These are phyloP conservation scores for Callipepla squamata DNA, from an alignment of 2,113 vertebrate species.

Conservation along the genomic window DNA sequence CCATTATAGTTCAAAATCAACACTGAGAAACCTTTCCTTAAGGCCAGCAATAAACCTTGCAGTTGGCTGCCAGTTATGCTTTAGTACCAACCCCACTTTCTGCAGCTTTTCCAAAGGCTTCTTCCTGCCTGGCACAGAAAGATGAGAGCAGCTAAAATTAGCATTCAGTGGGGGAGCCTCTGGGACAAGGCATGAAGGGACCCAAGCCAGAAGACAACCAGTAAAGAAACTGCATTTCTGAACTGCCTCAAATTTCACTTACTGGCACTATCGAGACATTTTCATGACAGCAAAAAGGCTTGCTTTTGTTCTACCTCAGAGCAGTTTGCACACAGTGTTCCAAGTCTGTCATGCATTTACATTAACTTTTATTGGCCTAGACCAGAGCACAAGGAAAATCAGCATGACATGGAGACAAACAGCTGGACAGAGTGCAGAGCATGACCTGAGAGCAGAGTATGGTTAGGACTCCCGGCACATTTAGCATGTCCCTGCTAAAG, in stretches of 20 bases:
- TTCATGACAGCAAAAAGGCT: fast-evolving
- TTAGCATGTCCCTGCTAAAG: background rate
- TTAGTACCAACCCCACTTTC: background rate
- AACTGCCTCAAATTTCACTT: background rate
- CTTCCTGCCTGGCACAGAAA: background rate
- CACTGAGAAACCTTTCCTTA: background rate
- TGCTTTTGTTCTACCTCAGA: background rate
- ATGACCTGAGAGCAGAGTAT: background rate
- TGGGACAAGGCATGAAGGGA: background rate
- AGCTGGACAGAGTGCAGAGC: background rate
- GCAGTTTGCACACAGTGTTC: fast-evolving
- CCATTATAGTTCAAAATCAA: background rate
- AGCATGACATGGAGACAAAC: fast-evolving
- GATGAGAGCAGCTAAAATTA: fast-evolving
- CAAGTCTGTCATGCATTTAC: background rate
- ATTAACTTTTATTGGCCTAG: background rate
- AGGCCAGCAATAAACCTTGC: background rate
- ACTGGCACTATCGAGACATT: fast-evolving
- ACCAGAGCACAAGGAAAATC: background rate
- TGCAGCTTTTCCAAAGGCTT: background rate
- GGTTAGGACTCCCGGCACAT: background rate
- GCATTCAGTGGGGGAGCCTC: background rate
- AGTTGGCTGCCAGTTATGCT: background rate
- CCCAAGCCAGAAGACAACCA: background rate
- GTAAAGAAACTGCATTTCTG: background rate